Percentiles rank a stretch among this genome's conserved stretches.
These are phyloP conservation scores for Eupithecia centaureata DNA, from an alignment of 2,888 invertebrate genomes.

Conservation along the genomic window DNA sequence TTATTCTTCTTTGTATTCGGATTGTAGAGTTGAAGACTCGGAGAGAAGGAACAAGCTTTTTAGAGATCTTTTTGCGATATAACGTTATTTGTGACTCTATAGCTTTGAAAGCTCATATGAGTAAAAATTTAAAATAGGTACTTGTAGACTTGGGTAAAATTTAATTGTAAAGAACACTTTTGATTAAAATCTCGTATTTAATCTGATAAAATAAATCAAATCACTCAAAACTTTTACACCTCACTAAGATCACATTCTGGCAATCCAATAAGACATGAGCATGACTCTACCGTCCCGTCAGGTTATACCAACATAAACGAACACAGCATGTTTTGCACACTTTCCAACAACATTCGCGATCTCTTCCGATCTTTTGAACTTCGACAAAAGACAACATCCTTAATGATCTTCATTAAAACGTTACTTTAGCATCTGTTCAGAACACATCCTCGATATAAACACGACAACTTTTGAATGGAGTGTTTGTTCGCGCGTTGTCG, in stretches of 20 bases:
- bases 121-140: neutral
- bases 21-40: neutral
- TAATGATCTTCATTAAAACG: conserved; percentile 48
- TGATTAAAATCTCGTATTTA: neutral
- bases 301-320: conserved; percentile 35
- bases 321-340: conserved; percentile 37
- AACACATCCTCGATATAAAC: conserved; percentile 59
- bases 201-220: neutral
- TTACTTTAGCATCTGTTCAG: conserved; percentile 44
- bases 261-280: conserved; percentile 13
- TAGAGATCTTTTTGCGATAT: neutral
- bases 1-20: neutral
- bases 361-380: conserved; percentile 25
- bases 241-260: neutral
- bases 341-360: conserved; percentile 20
- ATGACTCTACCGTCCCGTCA: conserved; percentile 7
- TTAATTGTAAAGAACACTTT: neutral
- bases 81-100: neutral
- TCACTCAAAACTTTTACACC: neutral
- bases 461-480: conserved; percentile 68
- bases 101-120: neutral
- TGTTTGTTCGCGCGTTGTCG: conserved; percentile 73
- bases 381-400: conserved; percentile 33
- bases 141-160: neutral
- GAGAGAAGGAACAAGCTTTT: neutral